phyloP scores from a whole-genome alignment of 1,140 invertebrate species.

The Prorops nasuta region DNA sequence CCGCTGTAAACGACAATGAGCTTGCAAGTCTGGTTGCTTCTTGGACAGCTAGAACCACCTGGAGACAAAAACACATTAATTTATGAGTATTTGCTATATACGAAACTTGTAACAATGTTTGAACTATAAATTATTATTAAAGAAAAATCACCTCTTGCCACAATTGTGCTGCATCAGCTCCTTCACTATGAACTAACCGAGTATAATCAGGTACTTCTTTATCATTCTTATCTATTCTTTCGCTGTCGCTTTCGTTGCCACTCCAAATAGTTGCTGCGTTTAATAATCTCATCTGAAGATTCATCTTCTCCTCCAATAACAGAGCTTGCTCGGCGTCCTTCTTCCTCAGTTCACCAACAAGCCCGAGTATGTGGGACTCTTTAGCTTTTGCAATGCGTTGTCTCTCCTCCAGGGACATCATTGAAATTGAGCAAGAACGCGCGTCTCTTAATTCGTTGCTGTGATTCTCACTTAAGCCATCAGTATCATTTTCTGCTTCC shows the following conservation, averaged over 20 bases:
- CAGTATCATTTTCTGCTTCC: conserved; percentile 63
- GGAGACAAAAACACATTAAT: background rate
- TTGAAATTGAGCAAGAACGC: conserved; percentile 43
- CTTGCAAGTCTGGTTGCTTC: conserved; percentile 72
- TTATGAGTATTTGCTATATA: background rate
- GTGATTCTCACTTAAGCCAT: conserved; percentile 58
- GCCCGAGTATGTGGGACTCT: conserved; percentile 69
- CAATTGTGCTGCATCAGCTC: conserved; percentile 42
- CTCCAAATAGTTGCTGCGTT: conserved; percentile 61
- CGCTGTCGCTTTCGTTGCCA: conserved; percentile 38
- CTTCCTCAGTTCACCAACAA: conserved; percentile 73
- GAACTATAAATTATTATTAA: background rate
- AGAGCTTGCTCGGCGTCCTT: conserved; percentile 85
- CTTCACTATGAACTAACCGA: conserved; percentile 43
- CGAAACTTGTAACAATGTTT: background rate
- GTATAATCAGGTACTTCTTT: conserved; percentile 48
- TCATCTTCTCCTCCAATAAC: conserved; percentile 85
- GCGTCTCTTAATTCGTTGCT: conserved; percentile 43
- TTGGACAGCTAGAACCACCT: conserved; percentile 55
- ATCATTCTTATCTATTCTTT: conserved; percentile 36
- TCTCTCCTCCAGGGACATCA: conserved; percentile 70
- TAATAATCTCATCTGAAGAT: conserved; percentile 75
- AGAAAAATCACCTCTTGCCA: conserved; percentile 44
- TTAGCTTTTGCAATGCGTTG: conserved; percentile 69
- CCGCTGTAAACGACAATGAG: conserved; percentile 64